Evolutionary conservation across 2,888 invertebrate species (phyloP), one percentile per base, ranked within the genome.

Genomic region (Serripes groenlandicus): DNA sequence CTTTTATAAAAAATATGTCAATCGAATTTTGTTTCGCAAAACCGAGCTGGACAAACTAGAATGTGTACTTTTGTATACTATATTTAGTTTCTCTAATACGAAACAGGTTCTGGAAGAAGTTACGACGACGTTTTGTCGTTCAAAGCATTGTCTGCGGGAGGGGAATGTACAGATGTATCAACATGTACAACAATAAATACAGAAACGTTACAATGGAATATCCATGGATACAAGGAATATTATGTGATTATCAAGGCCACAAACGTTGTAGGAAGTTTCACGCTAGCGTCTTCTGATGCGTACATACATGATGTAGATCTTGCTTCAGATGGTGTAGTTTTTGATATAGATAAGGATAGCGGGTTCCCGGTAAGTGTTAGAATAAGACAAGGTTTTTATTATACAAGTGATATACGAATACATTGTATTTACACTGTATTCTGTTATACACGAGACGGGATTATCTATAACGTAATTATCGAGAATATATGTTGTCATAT

Each of bases 221-320:
- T 89, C 0, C 86, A 89, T 68, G 86, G 82, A 0, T 62, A 82
- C 49, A 75, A 80, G 26, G 72, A 70, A 1, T 89, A 89, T 54
- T 89, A 83, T 68, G 73, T 86, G 15, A 83, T 87, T 0, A 49
- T 89, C n/a, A 87, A 85, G 62, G 89, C 83, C 3, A 78, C 77
- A 26, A 86, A 89, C 56, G 73, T 87, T 11, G 82, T 81, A 7
- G 85, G 86, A 0, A 58, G 83, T 5, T 80, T 78, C 34, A 70
- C 76, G 0, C 64, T 79, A 15, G 82, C 78, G 11, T 74, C 83
- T 18, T 87, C 89, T 1, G 66, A 72, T 11, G 73, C 75, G n/a
- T 89, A 89, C 32, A 60, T 70, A 23, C 87, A 88, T 75, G 78
- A 86, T 74, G 77, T 85, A 23, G 78, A 85, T 30, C 49, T 83